Evolutionary conservation across 1,140 invertebrate species (phyloP), one percentile per base, ranked within the genome.

Genomic region (Chrysoperla carnea): DNA sequence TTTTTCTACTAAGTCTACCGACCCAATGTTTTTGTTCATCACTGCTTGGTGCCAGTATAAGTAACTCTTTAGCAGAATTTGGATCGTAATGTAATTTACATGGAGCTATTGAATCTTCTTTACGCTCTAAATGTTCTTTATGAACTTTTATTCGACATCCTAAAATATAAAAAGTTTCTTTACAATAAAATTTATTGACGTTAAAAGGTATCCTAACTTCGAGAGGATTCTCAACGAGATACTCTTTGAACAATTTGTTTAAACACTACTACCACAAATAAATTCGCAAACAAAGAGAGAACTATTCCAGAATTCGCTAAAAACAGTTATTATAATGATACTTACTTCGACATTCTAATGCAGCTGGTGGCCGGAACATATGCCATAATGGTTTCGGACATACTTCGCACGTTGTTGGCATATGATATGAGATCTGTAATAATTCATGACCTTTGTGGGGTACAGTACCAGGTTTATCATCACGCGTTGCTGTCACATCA

Each of bases 331-430:
- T n/a, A n/a, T n/a, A n/a, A n/a, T 23, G 17, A 23, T 23, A 74
- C 76, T 71, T 69, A 91, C 88, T 70, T 73, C 88, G 76, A 67
- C 94, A 99, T 67, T 97, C 94, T 46, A 96, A 72, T 40, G 94
- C 93, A 48, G 89, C 84, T 38, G 93, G 93, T 44, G 94, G 93
- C 58, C 90, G 78, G 60, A 98, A 85, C 77, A 97, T 87, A 61
- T 95, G 84, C 88, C 91, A 97, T 41, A 97, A 70, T 51, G 91
- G 90, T 61, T 91, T 93, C 29, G 89, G 80, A 73, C 94, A 99
- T 40, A 90, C 83, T 68, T 99, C 94, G 68, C 94, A 99, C 46
- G 85, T 85, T 2, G 94, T 95, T 29, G 93, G 93, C 78, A 96
- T 97, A 64, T 97, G 91, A 67, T 88, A 99, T 47, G 84, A 90